Evolutionary conservation across 2,888 invertebrate species (phyloP).

Genomic region (Disparrhopalites patrizii): DNA sequence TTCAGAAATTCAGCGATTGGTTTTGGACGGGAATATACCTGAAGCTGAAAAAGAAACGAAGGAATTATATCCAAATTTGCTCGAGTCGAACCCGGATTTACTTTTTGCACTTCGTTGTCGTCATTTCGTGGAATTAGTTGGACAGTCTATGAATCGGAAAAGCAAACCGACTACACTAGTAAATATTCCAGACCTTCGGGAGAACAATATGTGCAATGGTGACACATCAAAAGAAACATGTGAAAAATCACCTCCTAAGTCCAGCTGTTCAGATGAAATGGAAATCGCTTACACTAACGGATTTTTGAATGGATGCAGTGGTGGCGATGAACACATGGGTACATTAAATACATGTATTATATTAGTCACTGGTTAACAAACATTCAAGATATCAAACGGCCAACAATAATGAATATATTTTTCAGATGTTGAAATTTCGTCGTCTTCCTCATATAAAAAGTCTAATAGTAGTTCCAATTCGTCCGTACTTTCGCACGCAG

Average conservation of each 20-base stretch:
- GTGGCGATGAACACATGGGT: slow-evolving; percentile 56
- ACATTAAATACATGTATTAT: not conserved
- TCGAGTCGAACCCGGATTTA: slow-evolving; percentile 85
- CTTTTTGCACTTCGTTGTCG: slow-evolving; percentile 94
- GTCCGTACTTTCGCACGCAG: slow-evolving; percentile 12
- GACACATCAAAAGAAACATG: slow-evolving; percentile 35
- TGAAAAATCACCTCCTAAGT: slow-evolving; percentile 27
- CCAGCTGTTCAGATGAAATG: slow-evolving; percentile 44
- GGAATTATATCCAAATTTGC: slow-evolving; percentile 84
- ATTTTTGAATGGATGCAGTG: slow-evolving; percentile 61
- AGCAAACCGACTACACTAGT: slow-evolving; percentile 12
- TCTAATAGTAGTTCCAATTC: slow-evolving; percentile 40
- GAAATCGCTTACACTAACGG: slow-evolving; percentile 53
- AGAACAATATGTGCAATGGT: slow-evolving; percentile 40
- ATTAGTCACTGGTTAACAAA: slow-evolving; percentile 9
- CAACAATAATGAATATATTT: not conserved
- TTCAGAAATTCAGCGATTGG: slow-evolving; percentile 85
- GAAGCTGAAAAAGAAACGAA: slow-evolving; percentile 90
- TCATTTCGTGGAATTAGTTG: slow-evolving; percentile 97
- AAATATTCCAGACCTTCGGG: slow-evolving; percentile 29
- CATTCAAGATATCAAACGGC: not conserved
- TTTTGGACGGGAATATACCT: slow-evolving; percentile 88
- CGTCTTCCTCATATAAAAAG: slow-evolving; percentile 40
- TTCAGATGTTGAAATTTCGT: slow-evolving; percentile 44
- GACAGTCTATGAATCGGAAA: slow-evolving; percentile 45